phyloP scores from a whole-genome alignment of 2,888 invertebrate genomes.

The Pandemis cinnamomeana region DNA sequence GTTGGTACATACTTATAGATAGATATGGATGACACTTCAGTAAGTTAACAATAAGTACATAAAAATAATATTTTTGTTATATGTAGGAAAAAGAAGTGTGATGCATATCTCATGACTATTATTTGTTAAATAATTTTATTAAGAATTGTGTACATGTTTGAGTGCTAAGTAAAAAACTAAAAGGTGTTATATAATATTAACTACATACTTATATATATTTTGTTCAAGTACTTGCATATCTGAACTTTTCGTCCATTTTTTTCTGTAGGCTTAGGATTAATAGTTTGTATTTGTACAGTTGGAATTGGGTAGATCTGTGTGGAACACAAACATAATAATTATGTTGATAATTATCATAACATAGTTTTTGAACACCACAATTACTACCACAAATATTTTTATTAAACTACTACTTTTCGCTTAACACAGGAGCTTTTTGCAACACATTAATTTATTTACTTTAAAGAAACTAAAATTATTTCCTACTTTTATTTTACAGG shows the following conservation, averaged over 20 bases:
- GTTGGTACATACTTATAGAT: slow-evolving; percentile 24
- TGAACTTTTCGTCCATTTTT: slow-evolving; percentile 9
- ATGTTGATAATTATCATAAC: not conserved
- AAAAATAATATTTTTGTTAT: slow-evolving; percentile 27
- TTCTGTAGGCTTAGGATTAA: not conserved
- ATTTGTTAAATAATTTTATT: slow-evolving; percentile 36
- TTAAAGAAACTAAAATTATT: not conserved
- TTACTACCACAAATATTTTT: not conserved
- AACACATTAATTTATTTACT: not conserved
- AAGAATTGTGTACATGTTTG: slow-evolving; percentile 11
- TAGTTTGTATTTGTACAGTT: not conserved
- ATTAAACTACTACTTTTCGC: not conserved
- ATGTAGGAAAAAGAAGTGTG: slow-evolving; percentile 23
- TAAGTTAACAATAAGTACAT: slow-evolving; percentile 22
- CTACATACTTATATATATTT: slow-evolving; percentile 8
- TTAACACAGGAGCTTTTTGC: not conserved
- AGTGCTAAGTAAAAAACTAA: slow-evolving; percentile 24
- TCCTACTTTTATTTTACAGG: not conserved
- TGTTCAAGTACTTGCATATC: slow-evolving; percentile 21
- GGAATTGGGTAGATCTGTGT: not conserved
- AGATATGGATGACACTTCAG: slow-evolving; percentile 23
- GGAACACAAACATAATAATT: not conserved
- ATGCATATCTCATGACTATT: slow-evolving; percentile 25
- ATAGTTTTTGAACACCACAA: no score
- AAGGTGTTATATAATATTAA: slow-evolving; percentile 25